Percentiles rank a stretch among this genome's conserved stretches.
Evolutionary conservation across 2,797 vertebrate genomes (phyloP).

Genomic region (Peromyscus aztecus): DNA sequence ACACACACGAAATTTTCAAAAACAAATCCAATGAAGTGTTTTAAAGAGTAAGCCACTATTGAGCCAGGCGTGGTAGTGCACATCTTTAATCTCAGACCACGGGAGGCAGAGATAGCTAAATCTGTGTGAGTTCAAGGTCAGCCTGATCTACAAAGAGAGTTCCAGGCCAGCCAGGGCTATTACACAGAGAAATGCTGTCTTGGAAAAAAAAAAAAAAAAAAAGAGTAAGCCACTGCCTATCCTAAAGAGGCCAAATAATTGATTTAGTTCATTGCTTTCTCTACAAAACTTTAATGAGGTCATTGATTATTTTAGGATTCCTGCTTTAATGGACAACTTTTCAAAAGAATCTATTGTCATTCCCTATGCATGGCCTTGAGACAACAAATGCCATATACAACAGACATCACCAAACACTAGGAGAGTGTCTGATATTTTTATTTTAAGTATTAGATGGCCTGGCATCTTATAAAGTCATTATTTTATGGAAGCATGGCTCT

Average conservation of each 20-base stretch:
- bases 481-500: slow-evolving; percentile 84
- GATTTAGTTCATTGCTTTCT: slow-evolving; percentile 77
- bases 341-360: slow-evolving; percentile 76
- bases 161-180: background rate
- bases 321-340: slow-evolving; percentile 84
- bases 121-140: background rate
- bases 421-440: slow-evolving; percentile 74
- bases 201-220: background rate
- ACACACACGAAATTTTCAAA: background rate
- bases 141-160: background rate
- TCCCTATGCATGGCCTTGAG: slow-evolving; percentile 71
- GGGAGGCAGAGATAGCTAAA: background rate
- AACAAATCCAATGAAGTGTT: background rate
- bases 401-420: slow-evolving; percentile 76
- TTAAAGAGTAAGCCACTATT: slow-evolving; percentile 33
- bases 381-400: slow-evolving; percentile 82
- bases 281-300: slow-evolving; percentile 74
- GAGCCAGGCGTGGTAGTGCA: background rate
- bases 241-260: slow-evolving; percentile 68
- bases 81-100: background rate
- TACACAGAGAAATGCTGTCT: background rate
- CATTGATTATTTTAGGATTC: slow-evolving; percentile 82
- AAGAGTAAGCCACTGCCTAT: slow-evolving; percentile 64
- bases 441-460: slow-evolving; percentile 85
- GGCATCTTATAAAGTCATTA: slow-evolving; percentile 86